phyloP scores from a whole-genome alignment of 23 tunicate genomes.

The Phallusia fumigata region DNA sequence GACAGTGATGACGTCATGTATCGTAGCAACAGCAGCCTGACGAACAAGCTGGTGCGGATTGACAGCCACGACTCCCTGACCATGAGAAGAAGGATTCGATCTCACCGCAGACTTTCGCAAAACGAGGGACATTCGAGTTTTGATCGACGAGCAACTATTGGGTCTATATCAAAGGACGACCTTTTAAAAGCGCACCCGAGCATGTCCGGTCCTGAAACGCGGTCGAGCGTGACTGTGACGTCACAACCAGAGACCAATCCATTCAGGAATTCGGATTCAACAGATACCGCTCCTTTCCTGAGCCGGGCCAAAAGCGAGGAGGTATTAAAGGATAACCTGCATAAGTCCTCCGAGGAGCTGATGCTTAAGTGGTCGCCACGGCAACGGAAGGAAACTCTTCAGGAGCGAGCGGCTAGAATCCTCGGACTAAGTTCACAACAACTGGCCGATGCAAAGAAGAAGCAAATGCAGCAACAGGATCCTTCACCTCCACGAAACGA shows the following conservation, averaged over 20 bases:
- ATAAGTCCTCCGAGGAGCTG: conserved; percentile 20
- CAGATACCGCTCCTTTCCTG: conserved; percentile 25
- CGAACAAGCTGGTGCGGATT: conserved; percentile 46
- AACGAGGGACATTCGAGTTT: neutral
- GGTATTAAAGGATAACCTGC: conserved; percentile 33
- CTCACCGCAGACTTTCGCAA: conserved; percentile 28
- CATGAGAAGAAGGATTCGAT: conserved; percentile 43
- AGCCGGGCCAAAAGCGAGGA: conserved; percentile 62
- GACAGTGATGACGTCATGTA: conserved; percentile 37
- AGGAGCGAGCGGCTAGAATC: conserved; percentile 88
- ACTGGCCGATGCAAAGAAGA: conserved; percentile 33
- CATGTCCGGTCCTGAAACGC: neutral
- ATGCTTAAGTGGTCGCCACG: conserved; percentile 24
- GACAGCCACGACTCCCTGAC: conserved; percentile 61
- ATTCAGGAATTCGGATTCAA: neutral
- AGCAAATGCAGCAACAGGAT: conserved; percentile 8
- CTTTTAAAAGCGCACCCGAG: neutral
- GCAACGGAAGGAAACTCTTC: conserved; percentile 64
- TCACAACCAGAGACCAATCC: conserved; percentile 4
- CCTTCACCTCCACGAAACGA: neutral
- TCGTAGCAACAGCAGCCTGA: conserved; percentile 17
- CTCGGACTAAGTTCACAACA: conserved; percentile 44
- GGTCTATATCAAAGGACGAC: conserved; percentile 21
- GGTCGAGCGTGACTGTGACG: neutral
- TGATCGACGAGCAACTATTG: conserved; percentile 30